Base-by-base conservation (phyloP, 2,888 invertebrate genomes). In the Marronus borbonicus region DNA sequence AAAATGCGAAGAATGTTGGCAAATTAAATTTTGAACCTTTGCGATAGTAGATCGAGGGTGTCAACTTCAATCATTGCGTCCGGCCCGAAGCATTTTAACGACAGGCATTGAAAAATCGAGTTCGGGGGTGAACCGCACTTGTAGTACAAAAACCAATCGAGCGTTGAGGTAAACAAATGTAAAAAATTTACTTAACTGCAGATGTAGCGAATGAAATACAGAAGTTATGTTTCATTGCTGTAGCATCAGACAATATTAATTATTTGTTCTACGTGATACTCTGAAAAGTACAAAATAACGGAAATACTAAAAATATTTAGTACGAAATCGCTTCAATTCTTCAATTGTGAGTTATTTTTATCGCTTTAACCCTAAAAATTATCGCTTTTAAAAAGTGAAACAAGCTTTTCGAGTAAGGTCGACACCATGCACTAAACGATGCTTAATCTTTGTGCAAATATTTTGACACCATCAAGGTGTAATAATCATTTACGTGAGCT, bases 11-110 rank as follows among this genome's bases (percentile, higher is more conserved):
- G 62, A 62, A 62, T 62, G 28, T 31, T 62, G 3, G 14, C 31
- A 62, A 62, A 62, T 62, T 62, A 62, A 62, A 62, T 62, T 62
- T 62, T 62, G 12, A 62, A 31, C 31, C 24, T 31, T 62, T 12
- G 31, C 31, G 62, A 31, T 62, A 28, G 31, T 10, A 14, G 28
- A 62, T 31, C 8, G n/a, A 5, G 28, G 62, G 31, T 62, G 20
- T 28, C 62, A 31, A 14, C 28, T 62, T 62, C 62, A 31, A 62
- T 62, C 62, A 62, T 31, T 10, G 31, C 17, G 28, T 3, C 12
- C 31, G 62, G 4, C 5, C 10, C 12, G 28, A 14, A 12, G 28
- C 10, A 8, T 62, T 62, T 62, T 28, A 62, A 62, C 31, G 24
- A 28, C 31, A 24, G 24, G 20, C 12, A 2, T 10, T 62, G 28